Evolutionary conservation across 2,797 vertebrate species (phyloP), one percentile per base, ranked within the genome.

Genomic region (Tamandua tetradactyla): DNA sequence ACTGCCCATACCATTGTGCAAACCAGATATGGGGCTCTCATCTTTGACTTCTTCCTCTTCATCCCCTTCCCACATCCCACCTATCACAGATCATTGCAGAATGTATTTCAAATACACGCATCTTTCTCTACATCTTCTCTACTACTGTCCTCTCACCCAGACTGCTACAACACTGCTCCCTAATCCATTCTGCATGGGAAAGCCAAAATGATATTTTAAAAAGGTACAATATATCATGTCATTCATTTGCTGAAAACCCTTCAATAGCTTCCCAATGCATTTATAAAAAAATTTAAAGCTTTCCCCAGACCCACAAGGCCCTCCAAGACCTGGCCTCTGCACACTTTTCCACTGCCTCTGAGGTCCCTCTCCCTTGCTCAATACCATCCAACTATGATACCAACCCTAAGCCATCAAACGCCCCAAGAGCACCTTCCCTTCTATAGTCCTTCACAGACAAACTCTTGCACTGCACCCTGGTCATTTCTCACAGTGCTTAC

Each of bases 131-230:
- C 30, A 44, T 30, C 30, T 15, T 78, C 75, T 35, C 15, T 7
- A n/a, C 30, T 66, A 74, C 14, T 7, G 3, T 4, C n/a, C 35
- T 57, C 74, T n/a, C 52, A 6, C 15, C 84, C 7, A 55, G 49
- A n/a, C 0, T 0, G 5, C 1, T 7, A 37, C 5, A 40, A 69
- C 7, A 75, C 25, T 14, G 7, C 27, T 47, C 62, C 40, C 18
- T 37, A 20, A 32, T 5, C n/a, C 1, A 3, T 11, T 71, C 5
- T 71, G n/a, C 1, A 22, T 8, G 7, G 2, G 62, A 42, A 2
- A 76, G 55, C 35, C 32, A 37, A 44, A 68, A 25, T 12, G 14
- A 59, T 52, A 23, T 42, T 80, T 55, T 62, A 57, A 62, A 66
- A 78, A 35, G 32, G 47, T 30, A 32, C 66, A 49, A 7, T 78